Evolutionary conservation across 53 echinoderm and acorn worm species (phyloP), one percentile per base, ranked within the genome.

Genomic region (Arbacia lixula): DNA sequence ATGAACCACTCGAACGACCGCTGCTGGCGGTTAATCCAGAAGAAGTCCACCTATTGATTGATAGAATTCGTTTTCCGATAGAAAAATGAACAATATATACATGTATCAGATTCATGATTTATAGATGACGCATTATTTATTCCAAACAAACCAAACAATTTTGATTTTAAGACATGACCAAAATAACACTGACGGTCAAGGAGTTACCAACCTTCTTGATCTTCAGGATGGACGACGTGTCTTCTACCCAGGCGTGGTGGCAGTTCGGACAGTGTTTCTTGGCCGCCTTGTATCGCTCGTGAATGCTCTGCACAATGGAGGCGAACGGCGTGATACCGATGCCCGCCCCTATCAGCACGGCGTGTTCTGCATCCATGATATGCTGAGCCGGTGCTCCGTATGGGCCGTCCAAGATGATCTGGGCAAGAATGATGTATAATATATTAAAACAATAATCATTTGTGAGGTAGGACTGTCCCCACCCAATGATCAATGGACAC

Each of bases 1-100:
- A 97, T 90, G 67, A 97, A 97, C 97, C 97, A 97, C 63, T 97
- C 97, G 55, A 97, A 97, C 8, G 97, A 97, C 27, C 87, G 89
- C 75, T 97, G 97, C 37, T 97, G 90, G 9, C 97, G 88, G 53
- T 94, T 97, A 53, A 96, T 97, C 97, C 97, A 97, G 49, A 93
- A 87, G 85, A 97, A 97, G 62, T 97, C 97, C 22, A 97, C 97
- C 97, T 97, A 32, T 20, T 20, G 58, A 21, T 57, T 53, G n/a
- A n/a, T n/a, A n/a, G n/a, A n/a, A n/a, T n/a, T n/a, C n/a, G n/a
- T n/a, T n/a, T n/a, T n/a, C n/a, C n/a, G n/a, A n/a, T n/a, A n/a
- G n/a, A n/a, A n/a, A n/a, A n/a, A n/a, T n/a, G n/a, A n/a, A n/a
- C n/a, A n/a, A n/a, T n/a, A n/a, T n/a, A n/a, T n/a, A n/a, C n/a